Conservation (phyloP, 2,113 vertebrate species). For the Bostrychus sinensis region DNA sequence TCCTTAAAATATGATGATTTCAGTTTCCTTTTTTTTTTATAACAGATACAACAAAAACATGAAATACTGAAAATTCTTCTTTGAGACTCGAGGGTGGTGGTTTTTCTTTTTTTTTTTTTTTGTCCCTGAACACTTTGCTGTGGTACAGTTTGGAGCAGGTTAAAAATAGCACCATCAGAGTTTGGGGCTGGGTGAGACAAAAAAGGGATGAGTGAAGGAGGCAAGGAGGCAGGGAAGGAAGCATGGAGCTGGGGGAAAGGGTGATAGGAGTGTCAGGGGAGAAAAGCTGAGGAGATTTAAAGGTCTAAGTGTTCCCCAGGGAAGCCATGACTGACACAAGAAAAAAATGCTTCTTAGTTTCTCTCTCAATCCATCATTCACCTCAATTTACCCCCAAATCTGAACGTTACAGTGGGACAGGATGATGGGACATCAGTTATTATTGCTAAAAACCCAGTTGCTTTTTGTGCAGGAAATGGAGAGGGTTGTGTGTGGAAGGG, state of each 20-base stretch:
- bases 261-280: slow-evolving; percentile 39
- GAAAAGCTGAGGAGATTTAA: slow-evolving; percentile 54
- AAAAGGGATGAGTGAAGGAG: background rate
- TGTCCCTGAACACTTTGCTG: background rate
- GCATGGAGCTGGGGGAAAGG: background rate
- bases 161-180: slow-evolving; percentile 39
- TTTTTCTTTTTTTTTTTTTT: no score
- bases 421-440: background rate
- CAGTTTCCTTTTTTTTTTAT: no score
- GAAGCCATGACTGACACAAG: slow-evolving; percentile 57
- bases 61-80: background rate
- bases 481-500: no score
- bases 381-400: background rate
- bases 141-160: slow-evolving; percentile 6
- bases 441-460: no score
- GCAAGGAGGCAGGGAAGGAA: slow-evolving; percentile 3
- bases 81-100: background rate
- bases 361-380: background rate
- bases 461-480: no score
- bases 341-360: slow-evolving; percentile 32
- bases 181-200: slow-evolving; percentile 6
- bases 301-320: slow-evolving; percentile 65
- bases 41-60: no score
- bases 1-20: no score
- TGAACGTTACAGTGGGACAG: background rate